Percentiles rank a stretch among this genome's conserved stretches.
phyloP scores from a whole-genome alignment of 2,797 vertebrate species.

The Alauda arvensis region DNA sequence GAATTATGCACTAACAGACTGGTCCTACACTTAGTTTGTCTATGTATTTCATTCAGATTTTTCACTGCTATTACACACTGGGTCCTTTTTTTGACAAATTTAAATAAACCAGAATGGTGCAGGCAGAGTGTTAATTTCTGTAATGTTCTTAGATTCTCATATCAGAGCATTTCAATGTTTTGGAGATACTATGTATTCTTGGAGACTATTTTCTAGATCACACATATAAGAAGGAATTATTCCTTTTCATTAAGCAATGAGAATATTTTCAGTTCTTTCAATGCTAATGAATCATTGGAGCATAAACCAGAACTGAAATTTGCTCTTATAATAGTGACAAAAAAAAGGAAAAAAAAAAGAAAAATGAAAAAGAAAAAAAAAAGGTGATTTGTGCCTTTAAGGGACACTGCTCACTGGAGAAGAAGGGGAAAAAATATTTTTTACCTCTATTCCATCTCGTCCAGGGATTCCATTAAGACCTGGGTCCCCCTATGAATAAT shows the following conservation, averaged over 20 bases:
- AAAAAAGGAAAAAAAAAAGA: too few relatives aligned
- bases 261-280: background rate
- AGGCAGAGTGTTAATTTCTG: background rate
- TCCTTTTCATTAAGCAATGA: background rate
- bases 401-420: background rate
- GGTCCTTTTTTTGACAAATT: background rate
- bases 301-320: background rate
- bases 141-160: background rate
- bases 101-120: background rate
- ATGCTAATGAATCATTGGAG: background rate
- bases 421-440: background rate
- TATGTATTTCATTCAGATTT: background rate
- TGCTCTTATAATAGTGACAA: background rate
- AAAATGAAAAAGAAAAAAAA: too few relatives aligned
- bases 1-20: background rate
- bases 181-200: background rate
- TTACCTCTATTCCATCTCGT: conserved; percentile 83
- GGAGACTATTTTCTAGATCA: background rate
- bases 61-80: background rate
- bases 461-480: conserved; percentile 86
- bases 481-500: conserved; percentile 78
- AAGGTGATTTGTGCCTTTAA: background rate
- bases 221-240: background rate
- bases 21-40: background rate
- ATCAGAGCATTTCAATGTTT: background rate